Evolutionary conservation across 2,888 invertebrate genomes (phyloP).

Genomic region (Brenthis daphne): DNA sequence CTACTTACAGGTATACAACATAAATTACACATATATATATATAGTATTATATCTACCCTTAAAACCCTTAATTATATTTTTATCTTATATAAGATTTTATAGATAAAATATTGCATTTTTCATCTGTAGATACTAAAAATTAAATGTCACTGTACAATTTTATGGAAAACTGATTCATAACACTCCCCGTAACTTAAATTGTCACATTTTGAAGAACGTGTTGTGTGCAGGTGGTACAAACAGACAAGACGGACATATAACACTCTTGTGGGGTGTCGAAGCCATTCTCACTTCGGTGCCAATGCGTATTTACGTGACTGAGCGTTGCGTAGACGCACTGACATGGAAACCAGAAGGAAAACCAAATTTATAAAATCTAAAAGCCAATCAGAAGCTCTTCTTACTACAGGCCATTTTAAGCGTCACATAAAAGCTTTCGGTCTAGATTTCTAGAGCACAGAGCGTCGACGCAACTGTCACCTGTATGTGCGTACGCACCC

Average conservation of each 20-base stretch:
- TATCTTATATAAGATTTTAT: no score
- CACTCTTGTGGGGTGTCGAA: conserved; percentile 66
- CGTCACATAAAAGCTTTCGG: conserved; percentile 34
- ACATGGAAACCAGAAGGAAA: conserved; percentile 42
- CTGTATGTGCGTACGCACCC: conserved; percentile 70
- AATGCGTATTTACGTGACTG: conserved; percentile 62
- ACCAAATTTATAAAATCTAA: conserved; percentile 39
- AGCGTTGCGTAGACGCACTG: conserved; percentile 79
- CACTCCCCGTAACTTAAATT: not conserved
- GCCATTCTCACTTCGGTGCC: conserved; percentile 71
- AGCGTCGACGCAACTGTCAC: conserved; percentile 77
- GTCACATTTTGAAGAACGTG: conserved; percentile 11
- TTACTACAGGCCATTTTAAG: conserved; percentile 25
- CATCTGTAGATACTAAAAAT: no score
- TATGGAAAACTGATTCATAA: not conserved
- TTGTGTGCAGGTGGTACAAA: conserved; percentile 62
- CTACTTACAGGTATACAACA: not conserved
- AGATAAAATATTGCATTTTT: no score
- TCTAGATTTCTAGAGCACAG: conserved; percentile 58
- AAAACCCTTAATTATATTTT: not conserved
- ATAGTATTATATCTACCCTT: not conserved
- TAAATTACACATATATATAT: not conserved
- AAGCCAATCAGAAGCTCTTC: conserved; percentile 41
- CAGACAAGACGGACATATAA: conserved; percentile 53
- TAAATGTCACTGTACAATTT: not conserved